phyloP scores from a whole-genome alignment of 1,140 invertebrate species.

The Drosophila kohkoa region DNA sequence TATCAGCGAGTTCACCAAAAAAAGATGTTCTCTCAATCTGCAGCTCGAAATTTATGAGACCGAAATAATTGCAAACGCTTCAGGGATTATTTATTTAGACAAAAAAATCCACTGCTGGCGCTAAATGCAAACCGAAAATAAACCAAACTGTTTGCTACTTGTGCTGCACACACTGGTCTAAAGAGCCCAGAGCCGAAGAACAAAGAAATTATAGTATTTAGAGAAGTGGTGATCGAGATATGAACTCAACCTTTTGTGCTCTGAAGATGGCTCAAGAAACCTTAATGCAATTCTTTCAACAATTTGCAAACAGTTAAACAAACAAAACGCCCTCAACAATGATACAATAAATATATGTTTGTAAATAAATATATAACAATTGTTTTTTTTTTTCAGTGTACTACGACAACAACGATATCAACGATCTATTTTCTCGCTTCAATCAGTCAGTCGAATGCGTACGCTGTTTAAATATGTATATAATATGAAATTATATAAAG shows the following conservation, averaged over 20 bases:
- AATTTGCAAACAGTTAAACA: slow-evolving; percentile 84
- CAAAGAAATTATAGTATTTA: slow-evolving; percentile 6
- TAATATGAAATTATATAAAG: slow-evolving; percentile 47
- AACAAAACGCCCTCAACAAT: slow-evolving; percentile 79
- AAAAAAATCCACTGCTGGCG: slow-evolving; percentile 38
- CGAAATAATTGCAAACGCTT: slow-evolving; percentile 60
- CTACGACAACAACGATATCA: slow-evolving; percentile 50
- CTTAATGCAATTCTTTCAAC: slow-evolving; percentile 85
- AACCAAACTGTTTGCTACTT: slow-evolving; percentile 84
- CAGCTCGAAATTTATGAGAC: slow-evolving; percentile 64
- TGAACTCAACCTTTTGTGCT: slow-evolving; percentile 11
- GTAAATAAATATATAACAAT: slow-evolving; percentile 39
- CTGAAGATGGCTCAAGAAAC: slow-evolving; percentile 53
- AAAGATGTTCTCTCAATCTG: slow-evolving; percentile 70
- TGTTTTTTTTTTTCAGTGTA: slow-evolving; percentile 41
- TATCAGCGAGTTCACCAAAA: slow-evolving; percentile 65
- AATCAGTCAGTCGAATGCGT: slow-evolving; percentile 60
- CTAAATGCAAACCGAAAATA: slow-evolving; percentile 79
- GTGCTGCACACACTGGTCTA: slow-evolving; percentile 81
- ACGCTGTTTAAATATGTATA: slow-evolving; percentile 57
- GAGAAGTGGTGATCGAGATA: background rate
- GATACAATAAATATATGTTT: slow-evolving; percentile 28
- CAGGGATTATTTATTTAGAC: slow-evolving; percentile 30
- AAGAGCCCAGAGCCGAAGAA: slow-evolving; percentile 47
- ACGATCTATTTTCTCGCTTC: slow-evolving; percentile 30